Evolutionary conservation across 2,888 invertebrate genomes (phyloP).

Genomic region (Parnassius mnemosyne): DNA sequence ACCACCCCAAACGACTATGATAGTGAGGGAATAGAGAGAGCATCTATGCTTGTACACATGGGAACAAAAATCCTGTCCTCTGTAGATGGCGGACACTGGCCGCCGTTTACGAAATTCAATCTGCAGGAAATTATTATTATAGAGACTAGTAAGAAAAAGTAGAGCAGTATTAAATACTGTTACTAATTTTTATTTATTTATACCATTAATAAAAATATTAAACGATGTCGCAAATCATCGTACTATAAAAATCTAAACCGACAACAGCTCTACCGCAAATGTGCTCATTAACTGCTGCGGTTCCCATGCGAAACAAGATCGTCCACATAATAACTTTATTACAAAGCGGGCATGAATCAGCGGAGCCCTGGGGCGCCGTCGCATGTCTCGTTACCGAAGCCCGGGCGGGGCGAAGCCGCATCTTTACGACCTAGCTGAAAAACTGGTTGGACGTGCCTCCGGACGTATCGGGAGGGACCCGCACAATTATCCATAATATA

Average conservation of each 20-base stretch:
- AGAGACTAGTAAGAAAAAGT: no score
- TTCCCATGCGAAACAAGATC: constrained; percentile 42
- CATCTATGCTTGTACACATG: no score
- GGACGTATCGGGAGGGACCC: constrained; percentile 9
- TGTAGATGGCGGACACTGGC: no score
- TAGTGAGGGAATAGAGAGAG: no score
- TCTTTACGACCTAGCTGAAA: constrained; percentile 18
- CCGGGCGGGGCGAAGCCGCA: constrained; percentile 13
- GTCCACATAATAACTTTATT: constrained; percentile 46
- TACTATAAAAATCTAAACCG: constrained; percentile 10
- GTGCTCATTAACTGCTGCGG: constrained; percentile 30
- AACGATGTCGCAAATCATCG: constrained; percentile 2
- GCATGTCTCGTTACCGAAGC: constrained; percentile 23
- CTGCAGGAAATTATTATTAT: no score
- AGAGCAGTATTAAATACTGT: no score
- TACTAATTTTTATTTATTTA: no score
- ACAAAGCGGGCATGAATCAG: constrained; percentile 42
- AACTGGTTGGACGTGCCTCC: constrained; percentile 24
- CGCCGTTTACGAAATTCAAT: no score
- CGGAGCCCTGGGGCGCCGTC: constrained; percentile 35
- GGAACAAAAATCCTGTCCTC: no score
- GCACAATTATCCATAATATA: constrained; percentile 10
- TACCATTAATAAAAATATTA: constrained; percentile 1
- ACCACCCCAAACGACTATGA: no score
- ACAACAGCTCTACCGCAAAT: constrained; percentile 17